Conservation (phyloP, 2,797 vertebrate species). For the Nannoperca australis region DNA sequence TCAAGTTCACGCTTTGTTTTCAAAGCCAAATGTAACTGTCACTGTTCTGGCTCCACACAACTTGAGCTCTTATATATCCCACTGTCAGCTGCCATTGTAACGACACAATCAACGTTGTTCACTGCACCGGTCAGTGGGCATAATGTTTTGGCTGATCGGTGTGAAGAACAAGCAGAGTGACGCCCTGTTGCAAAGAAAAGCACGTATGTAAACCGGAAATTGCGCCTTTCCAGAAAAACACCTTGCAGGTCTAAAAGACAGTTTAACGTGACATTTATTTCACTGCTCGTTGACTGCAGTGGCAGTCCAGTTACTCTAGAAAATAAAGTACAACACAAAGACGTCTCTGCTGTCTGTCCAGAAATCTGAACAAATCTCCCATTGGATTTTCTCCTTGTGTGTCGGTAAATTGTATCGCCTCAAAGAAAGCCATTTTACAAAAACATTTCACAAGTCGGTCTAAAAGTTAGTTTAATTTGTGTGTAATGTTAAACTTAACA, state of each 20-base stretch:
- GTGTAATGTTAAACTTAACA: too few species aligned
- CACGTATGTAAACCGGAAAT: constrained; percentile 43
- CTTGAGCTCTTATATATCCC: too few species aligned
- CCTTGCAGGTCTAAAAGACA: rapidly evolving
- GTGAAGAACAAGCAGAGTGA: too few species aligned
- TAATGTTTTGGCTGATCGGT: too few species aligned
- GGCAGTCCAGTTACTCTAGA: rapidly evolving
- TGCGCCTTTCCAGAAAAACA: neutral
- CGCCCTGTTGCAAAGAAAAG: rapidly evolving
- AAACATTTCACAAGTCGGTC: neutral
- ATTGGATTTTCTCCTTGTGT: neutral
- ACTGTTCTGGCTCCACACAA: too few species aligned
- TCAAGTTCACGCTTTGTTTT: too few species aligned
- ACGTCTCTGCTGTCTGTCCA: neutral
- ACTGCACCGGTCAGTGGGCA: too few species aligned
- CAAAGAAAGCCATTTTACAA: neutral
- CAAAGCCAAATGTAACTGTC: too few species aligned
- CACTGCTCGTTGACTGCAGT: rapidly evolving
- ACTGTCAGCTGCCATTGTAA: too few species aligned
- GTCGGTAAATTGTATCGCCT: too few species aligned
- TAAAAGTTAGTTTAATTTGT: neutral
- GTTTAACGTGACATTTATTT: rapidly evolving
- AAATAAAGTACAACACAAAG: rapidly evolving
- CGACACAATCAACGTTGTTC: too few species aligned
- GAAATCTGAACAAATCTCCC: too few species aligned